Percentiles rank a stretch among this genome's conserved stretches.
Evolutionary conservation across 2,113 vertebrate species (phyloP).

Genomic region (Pampusana beccarii): DNA sequence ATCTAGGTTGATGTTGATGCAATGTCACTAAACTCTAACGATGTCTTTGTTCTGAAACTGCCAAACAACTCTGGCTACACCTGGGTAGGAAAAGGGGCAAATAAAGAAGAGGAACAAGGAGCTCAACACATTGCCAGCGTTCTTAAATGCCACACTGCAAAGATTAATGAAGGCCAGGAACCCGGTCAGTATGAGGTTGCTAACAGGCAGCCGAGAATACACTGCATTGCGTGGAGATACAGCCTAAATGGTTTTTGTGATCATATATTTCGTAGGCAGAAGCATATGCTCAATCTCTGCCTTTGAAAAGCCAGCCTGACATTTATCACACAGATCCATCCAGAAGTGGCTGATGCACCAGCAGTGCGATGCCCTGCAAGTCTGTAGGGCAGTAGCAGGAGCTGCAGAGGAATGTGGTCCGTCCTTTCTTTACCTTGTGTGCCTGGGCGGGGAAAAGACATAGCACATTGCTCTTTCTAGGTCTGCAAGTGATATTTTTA

Average conservation of each 20-base stretch:
- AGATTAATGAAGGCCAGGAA: slow-evolving; percentile 82
- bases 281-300: not conserved
- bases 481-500: not conserved
- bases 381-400: not conserved
- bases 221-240: not conserved
- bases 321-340: not conserved
- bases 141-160: slow-evolving; percentile 74
- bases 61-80: slow-evolving; percentile 75
- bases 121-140: slow-evolving; percentile 78
- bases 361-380: not conserved
- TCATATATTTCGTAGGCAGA: not conserved
- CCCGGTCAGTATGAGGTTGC: slow-evolving; percentile 74
- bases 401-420: not conserved
- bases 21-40: slow-evolving; percentile 88
- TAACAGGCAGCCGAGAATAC: not conserved
- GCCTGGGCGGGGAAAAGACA: not conserved
- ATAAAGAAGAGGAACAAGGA: slow-evolving; percentile 82
- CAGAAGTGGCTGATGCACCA: not conserved
- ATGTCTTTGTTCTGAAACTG: slow-evolving; percentile 87
- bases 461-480: not conserved
- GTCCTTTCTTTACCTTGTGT: not conserved
- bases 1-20: slow-evolving; percentile 82
- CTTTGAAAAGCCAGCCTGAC: not conserved
- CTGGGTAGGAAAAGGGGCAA: slow-evolving; percentile 88
- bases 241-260: not conserved